Percentiles rank a stretch among this genome's conserved stretches.
Conservation (phyloP, 2,888 invertebrate genomes). For the Venusia cambrica region DNA sequence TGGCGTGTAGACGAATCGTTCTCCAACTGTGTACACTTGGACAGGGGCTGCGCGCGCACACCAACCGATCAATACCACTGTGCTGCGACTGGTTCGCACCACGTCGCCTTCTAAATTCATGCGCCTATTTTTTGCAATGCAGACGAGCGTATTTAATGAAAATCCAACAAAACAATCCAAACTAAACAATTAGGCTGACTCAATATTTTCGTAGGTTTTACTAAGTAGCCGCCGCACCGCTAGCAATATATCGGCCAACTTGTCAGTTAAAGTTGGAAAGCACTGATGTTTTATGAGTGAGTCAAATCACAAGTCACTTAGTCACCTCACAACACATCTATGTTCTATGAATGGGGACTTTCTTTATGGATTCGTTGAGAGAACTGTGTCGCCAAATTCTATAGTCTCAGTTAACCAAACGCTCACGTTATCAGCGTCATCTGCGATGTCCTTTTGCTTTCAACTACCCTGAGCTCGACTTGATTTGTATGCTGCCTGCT, state of each 20-base stretch:
- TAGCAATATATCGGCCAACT: slow-evolving; percentile 5
- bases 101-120: slow-evolving; percentile 66
- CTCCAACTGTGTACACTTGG: slow-evolving; percentile 68
- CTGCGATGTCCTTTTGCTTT: slow-evolving; percentile 35
- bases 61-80: slow-evolving; percentile 74
- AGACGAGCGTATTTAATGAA: slow-evolving; percentile 50
- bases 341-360: slow-evolving; percentile 26
- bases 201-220: slow-evolving; percentile 4
- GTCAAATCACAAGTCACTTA: slow-evolving; percentile 16
- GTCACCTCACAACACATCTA: slow-evolving; percentile 30
- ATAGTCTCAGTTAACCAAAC: slow-evolving; percentile 46
- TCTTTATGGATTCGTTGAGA: slow-evolving; percentile 37
- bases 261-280: slow-evolving; percentile 36
- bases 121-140: slow-evolving; percentile 60
- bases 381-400: slow-evolving; percentile 38
- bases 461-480: slow-evolving; percentile 37
- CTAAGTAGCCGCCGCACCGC: slow-evolving; percentile 1
- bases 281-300: slow-evolving; percentile 35
- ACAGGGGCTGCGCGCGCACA: slow-evolving; percentile 74
- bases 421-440: slow-evolving; percentile 33
- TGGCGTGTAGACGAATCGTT: slow-evolving; percentile 63
- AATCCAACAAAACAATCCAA: slow-evolving; percentile 42
- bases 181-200: slow-evolving; percentile 39
- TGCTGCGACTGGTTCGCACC: slow-evolving; percentile 67
- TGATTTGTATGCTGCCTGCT: no score